Base-by-base conservation (phyloP, 2,797 vertebrate species). In the Telmatherina bonti region DNA sequence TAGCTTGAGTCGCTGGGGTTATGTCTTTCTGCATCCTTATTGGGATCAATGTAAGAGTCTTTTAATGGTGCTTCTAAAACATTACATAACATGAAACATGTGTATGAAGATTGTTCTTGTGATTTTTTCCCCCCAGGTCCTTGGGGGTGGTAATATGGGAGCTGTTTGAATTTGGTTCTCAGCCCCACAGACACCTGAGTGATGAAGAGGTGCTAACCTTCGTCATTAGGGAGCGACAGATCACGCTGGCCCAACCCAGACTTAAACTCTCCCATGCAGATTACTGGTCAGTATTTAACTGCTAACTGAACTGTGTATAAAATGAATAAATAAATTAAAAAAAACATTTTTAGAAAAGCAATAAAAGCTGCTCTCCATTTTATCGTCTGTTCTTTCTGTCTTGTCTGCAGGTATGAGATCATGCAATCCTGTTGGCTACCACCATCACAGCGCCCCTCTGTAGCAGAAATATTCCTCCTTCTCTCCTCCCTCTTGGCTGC, bases 71-170 rank as follows among this genome's bases (percentile, higher is more conserved):
- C 16, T 38, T 45, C 74, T 57, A 68, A 78, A 67, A 52, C 15
- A 57, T 75, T 72, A 74, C 20, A 53, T 79, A 74, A 75, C 54
- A 60, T 65, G 41, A 52, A 47, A 29, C 11, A 35, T 5, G 69
- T 30, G 15, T 62, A 51, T 66, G 26, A 62, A 56, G 52, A 59
- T 35, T 13, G 58, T 41, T 83, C 49, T 59, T 70, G 59, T 33
- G n/a, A 13, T 60, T 49, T 63, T 66, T 60, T 33, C 65, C 51
- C 47, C 67, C 0, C 91, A 98, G 97, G 97, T 97, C 97, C 24
- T 88, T 98, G 72, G 97, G 97, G 55, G 96, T 98, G 81, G 96
- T 97, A 66, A 95, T 98, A 58, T 98, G 97, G 97, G 97, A 98
- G 85, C 94, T 98, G 62, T 97, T 97, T 91, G 97, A 98, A 81